Evolutionary conservation across 2,888 invertebrate genomes (phyloP).

Genomic region (Harpalus rubripes): DNA sequence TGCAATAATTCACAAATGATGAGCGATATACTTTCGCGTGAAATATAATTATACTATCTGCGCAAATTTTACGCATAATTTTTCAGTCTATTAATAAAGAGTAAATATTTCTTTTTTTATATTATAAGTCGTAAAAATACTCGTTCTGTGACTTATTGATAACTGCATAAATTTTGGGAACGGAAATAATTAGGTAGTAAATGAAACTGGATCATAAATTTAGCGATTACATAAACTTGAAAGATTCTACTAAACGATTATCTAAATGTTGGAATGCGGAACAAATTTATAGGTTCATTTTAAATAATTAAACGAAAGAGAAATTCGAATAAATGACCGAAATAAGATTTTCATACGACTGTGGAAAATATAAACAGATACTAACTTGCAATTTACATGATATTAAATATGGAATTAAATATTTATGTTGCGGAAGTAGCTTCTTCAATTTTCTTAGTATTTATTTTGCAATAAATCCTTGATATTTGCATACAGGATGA

Average conservation of each 20-base stretch:
- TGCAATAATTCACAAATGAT: not conserved
- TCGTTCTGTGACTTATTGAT: not conserved
- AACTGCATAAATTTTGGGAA: conserved; percentile 4
- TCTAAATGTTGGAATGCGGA: conserved; percentile 23
- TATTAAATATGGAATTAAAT: conserved; percentile 5
- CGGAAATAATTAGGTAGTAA: conserved; percentile 9
- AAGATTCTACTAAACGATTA: conserved; percentile 12
- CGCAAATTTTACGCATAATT: not conserved
- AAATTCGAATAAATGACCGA: conserved; percentile 3
- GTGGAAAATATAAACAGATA: not conserved
- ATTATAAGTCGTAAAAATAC: not conserved
- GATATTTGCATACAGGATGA: conserved; percentile 19
- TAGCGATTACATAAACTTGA: not conserved
- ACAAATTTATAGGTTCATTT: conserved; percentile 26
- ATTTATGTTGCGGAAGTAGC: conserved; percentile 2
- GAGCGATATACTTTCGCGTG: not conserved
- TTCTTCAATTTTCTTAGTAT: not conserved
- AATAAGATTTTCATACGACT: conserved; percentile 35
- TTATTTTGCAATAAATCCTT: conserved; percentile 12
- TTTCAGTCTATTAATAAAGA: not conserved
- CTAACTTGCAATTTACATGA: conserved; percentile 3
- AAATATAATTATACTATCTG: not conserved
- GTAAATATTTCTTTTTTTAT: not conserved
- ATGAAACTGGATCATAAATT: conserved; percentile 39
- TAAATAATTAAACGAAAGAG: conserved; percentile 49